Evolutionary conservation across 2,113 vertebrate genomes (phyloP), one percentile per base, ranked within the genome.

Genomic region (Cryptomyrus ogoouensis): DNA sequence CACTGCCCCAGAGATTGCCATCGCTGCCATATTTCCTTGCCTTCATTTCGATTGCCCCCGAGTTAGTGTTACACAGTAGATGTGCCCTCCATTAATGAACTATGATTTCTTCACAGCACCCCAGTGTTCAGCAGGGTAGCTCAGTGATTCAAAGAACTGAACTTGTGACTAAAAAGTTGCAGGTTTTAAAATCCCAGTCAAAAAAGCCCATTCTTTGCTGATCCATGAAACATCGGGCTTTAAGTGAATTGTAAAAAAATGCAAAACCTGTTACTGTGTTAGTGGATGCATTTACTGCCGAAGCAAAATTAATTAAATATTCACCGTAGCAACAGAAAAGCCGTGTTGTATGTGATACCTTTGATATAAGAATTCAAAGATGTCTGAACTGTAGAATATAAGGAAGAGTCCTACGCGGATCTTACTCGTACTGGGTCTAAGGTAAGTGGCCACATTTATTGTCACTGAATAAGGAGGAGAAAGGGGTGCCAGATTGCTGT

Each of bases 401-500:
- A 15, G 70, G 31, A 77, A 24, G 31, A 35, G 66, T 74, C 27
- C 35, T 15, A 70, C 24, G 53, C 62, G 13, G 31, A 77, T 39
- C 31, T 17, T 17, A 39, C 13, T 77, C 15, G 13, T 39, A 31
- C 70, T 77, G 70, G 70, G 31, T 56, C 35, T 87, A 50, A 49
- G 47, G 44, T 86, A 47, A 31, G 42, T 31, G 46, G 84, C 13
- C 12, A 10, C 46, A 13, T 47, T 49, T n/a, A 47, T 85, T 50
- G 84, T 86, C 27, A 87, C 35, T 53, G 86, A 31, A 31, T 39
- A 35, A 50, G 50, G 19, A 56, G 31, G 52, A 58, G 15, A 17
- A 53, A 49, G 31, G 15, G 85, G 27, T 31, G 31, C 70, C 44
- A 74, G 87, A 87, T 91, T 91, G 90, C 91, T 92, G 95, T 96